Evolutionary conservation across 1,140 invertebrate species (phyloP).

Genomic region (Dryas iulia): DNA sequence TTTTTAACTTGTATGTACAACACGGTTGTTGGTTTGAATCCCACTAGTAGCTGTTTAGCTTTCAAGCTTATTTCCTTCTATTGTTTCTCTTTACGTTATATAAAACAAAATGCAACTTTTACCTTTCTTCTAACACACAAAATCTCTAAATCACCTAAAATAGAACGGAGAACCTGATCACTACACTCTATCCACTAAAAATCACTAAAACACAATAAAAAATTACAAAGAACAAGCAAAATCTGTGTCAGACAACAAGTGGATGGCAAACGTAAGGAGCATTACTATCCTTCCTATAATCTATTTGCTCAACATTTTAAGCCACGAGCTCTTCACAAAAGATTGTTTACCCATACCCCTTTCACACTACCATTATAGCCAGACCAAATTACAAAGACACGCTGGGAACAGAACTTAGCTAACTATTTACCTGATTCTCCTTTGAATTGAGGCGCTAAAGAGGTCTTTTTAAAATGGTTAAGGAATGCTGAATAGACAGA

Average conservation of each 20-base stretch:
- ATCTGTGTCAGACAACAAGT: constrained; percentile 18
- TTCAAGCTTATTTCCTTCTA: no score
- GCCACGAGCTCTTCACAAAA: constrained; percentile 60
- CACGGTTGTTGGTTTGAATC: no score
- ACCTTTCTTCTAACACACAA: no score
- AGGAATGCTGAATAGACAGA: constrained; percentile 43
- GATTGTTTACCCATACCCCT: constrained; percentile 70
- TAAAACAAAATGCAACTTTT: no score
- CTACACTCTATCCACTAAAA: no score
- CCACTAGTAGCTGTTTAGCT: no score
- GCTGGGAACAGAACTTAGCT: background rate
- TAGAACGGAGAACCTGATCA: no score
- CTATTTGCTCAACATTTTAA: constrained; percentile 62
- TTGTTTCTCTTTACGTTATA: no score
- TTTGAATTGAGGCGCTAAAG: constrained; percentile 12
- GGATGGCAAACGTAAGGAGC: constrained; percentile 25
- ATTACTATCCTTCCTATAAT: constrained; percentile 51
- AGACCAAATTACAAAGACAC: constrained; percentile 37
- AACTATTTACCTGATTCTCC: background rate
- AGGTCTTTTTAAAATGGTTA: constrained; percentile 33
- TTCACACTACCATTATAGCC: constrained; percentile 65
- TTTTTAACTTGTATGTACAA: no score
- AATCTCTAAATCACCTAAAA: no score
- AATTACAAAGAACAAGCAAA: constrained; percentile 18
- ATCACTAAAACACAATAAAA: background rate